These are phyloP conservation scores for Chaenocephalus aceratus DNA, from an alignment of 2,113 vertebrate genomes.

Conservation along the genomic window DNA sequence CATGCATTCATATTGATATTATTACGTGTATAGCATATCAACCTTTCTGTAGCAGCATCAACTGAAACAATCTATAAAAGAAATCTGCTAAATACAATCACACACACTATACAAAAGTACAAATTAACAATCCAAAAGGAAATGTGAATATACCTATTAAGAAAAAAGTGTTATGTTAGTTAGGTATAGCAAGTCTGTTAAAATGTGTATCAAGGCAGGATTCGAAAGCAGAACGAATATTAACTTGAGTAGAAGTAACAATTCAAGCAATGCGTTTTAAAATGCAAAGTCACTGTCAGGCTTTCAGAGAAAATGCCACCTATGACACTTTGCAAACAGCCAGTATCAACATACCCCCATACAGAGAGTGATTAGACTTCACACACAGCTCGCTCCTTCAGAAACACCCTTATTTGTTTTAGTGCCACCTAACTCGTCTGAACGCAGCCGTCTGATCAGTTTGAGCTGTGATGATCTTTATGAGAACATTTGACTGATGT, in stretches of 20 bases:
- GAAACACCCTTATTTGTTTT: slow-evolving; percentile 21
- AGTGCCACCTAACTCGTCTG: neutral
- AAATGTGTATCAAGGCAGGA: no score
- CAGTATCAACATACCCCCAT: neutral
- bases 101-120: no score
- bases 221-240: no score
- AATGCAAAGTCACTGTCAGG: slow-evolving; percentile 35
- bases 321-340: slow-evolving; percentile 15
- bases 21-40: no score
- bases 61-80: no score
- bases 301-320: neutral
- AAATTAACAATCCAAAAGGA: no score
- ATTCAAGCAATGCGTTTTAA: neutral
- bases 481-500: slow-evolving; percentile 17
- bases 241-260: neutral
- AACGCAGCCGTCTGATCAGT: neutral
- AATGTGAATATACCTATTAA: no score
- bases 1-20: no score
- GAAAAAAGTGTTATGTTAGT: no score
- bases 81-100: no score
- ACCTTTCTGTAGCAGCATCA: no score
- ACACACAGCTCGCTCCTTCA: neutral
- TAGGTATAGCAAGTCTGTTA: no score
- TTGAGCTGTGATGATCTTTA: slow-evolving; percentile 16
- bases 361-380: slow-evolving; percentile 12